Evolutionary conservation across 2,113 vertebrate genomes (phyloP).

Genomic region (Lates calcarifer): DNA sequence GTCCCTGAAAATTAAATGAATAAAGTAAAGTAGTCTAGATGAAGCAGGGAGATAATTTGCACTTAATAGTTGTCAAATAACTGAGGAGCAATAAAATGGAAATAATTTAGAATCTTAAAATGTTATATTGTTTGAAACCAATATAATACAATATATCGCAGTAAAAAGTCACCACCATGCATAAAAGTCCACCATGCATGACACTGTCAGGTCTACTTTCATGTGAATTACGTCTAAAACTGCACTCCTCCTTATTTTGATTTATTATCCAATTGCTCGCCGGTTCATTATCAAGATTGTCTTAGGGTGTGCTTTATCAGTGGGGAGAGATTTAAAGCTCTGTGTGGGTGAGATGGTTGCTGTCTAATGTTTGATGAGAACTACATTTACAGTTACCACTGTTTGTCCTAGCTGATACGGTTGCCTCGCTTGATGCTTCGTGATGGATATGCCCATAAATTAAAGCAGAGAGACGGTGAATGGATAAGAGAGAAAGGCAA

Average conservation of each 20-base stretch:
- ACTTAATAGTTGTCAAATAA: constrained; percentile 3
- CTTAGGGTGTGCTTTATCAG: constrained; percentile 10
- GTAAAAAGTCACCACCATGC: background rate
- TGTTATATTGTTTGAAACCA: background rate
- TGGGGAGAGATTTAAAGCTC: constrained; percentile 12
- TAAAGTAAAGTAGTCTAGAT: background rate
- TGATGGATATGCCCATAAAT: constrained; percentile 20
- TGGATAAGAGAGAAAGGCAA: background rate
- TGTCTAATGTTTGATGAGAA: constrained; percentile 25
- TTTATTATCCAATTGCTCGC: constrained; percentile 1
- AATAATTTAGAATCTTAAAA: background rate
- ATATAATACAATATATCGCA: background rate
- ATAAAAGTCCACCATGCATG: background rate
- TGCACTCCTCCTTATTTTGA: background rate
- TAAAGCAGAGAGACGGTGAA: background rate
- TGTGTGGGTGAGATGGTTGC: background rate
- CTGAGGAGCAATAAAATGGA: background rate
- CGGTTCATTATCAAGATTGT: constrained; percentile 11
- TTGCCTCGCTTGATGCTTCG: constrained; percentile 6
- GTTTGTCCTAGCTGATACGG: constrained; percentile 19
- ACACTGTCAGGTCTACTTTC: background rate
- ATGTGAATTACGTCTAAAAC: constrained; percentile 5
- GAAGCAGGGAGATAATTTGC: background rate
- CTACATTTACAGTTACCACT: background rate
- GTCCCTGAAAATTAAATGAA: background rate